phyloP scores from a whole-genome alignment of 2,888 invertebrate genomes.

The Linnaemya vulpina region DNA sequence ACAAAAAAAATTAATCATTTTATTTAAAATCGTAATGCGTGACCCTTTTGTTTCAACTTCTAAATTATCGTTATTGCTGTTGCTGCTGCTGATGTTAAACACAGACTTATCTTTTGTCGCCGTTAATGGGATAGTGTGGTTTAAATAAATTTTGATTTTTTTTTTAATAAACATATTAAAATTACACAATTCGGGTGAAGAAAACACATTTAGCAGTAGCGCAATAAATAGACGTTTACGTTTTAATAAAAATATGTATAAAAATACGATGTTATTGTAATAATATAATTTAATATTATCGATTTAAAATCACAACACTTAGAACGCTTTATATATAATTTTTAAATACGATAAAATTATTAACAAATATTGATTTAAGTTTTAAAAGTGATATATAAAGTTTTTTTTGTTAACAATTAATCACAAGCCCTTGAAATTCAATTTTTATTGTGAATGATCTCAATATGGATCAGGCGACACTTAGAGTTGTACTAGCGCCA shows the following conservation, averaged over 20 bases:
- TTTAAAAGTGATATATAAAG: not conserved
- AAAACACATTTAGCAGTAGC: conserved; percentile 72
- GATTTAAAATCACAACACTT: conserved; percentile 66
- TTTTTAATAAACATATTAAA: conserved; percentile 27
- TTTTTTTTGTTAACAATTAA: not conserved
- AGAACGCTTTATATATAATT: conserved; percentile 49
- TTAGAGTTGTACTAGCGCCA: not conserved
- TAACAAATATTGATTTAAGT: conserved; percentile 30
- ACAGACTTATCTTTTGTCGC: not conserved
- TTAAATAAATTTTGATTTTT: conserved; percentile 27
- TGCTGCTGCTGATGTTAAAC: conserved; percentile 52
- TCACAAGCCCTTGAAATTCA: conserved; percentile 12
- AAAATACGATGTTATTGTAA: not conserved
- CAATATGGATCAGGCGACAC: no score
- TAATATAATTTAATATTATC: conserved; percentile 1
- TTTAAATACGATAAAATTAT: conserved; percentile 12
- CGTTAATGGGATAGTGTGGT: conserved; percentile 11
- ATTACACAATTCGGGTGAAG: conserved; percentile 70
- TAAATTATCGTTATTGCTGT: conserved; percentile 7
- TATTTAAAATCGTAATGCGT: conserved; percentile 63
- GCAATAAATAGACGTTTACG: conserved; percentile 70
- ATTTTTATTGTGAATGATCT: not conserved
- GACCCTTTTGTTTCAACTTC: conserved; percentile 54
- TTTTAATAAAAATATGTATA: conserved; percentile 49
- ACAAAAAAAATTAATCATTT: not conserved